Conservation (phyloP, 2,888 invertebrate genomes). For the Ornithoptera alexandrae region DNA sequence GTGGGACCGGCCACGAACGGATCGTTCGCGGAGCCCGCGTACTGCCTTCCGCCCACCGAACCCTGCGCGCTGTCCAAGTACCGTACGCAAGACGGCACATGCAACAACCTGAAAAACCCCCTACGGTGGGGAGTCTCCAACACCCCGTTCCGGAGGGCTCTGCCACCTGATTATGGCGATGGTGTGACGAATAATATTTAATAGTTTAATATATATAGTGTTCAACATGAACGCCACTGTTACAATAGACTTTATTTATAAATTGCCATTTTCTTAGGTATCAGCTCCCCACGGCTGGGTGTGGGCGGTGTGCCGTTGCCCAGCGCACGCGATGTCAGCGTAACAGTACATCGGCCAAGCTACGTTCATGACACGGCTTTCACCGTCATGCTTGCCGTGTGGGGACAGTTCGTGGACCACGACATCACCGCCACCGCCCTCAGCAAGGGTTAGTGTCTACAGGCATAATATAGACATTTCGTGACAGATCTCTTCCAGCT, state of each 20-base stretch:
- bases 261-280: constrained; percentile 59
- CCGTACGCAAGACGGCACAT: constrained; percentile 85
- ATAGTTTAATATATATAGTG: not conserved
- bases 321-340: constrained; percentile 87
- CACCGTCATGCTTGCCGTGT: constrained; percentile 91
- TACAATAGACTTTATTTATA: no score
- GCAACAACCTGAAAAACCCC: constrained; percentile 85
- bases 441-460: constrained; percentile 77
- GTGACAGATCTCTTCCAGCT: no score
- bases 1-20: constrained; percentile 56
- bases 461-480: no score
- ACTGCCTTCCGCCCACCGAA: constrained; percentile 49
- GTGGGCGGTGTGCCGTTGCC: constrained; percentile 80
- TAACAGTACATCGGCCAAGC: constrained; percentile 85
- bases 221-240: no score
- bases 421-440: constrained; percentile 92
- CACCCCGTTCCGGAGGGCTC: constrained; percentile 86
- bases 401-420: constrained; percentile 94
- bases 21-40: constrained; percentile 53
- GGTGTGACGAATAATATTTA: constrained; percentile 68
- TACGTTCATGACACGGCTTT: constrained; percentile 87
- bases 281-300: constrained; percentile 82
- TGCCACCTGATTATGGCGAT: constrained; percentile 88
- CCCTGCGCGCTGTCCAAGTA: constrained; percentile 78
- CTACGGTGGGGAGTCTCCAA: constrained; percentile 85